Evolutionary conservation across 2,797 vertebrate species (phyloP).

Genomic region (Betta splendens): DNA sequence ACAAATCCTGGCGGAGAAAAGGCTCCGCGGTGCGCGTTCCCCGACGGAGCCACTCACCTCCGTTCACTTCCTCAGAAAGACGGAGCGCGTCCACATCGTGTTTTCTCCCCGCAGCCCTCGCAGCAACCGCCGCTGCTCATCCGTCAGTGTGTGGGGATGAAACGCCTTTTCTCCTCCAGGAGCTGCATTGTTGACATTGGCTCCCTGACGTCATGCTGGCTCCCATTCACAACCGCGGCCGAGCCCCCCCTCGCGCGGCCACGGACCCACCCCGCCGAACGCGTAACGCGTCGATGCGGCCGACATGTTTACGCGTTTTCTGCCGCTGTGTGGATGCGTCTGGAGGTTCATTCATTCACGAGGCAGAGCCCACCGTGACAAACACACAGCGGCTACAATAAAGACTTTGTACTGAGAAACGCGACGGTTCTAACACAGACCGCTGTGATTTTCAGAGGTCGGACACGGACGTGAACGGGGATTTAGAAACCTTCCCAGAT

Average conservation of each 20-base stretch:
- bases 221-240: constrained; percentile 74
- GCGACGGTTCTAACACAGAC: too few relatives aligned
- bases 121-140: constrained; percentile 34
- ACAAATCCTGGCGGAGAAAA: constrained; percentile 28
- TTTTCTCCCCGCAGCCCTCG: constrained; percentile 22
- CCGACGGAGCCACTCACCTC: too few relatives aligned
- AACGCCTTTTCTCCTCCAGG: constrained; percentile 66
- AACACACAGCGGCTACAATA: too few relatives aligned
- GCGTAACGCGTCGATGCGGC: neutral
- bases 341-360: too few relatives aligned
- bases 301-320: neutral
- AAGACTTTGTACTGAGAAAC: too few relatives aligned
- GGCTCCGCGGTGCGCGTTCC: too few relatives aligned
- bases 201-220: constrained; percentile 77
- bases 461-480: too few relatives aligned
- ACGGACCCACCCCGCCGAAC: neutral
- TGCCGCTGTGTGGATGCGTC: too few relatives aligned
- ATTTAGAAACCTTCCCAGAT: too few relatives aligned
- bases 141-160: constrained; percentile 38
- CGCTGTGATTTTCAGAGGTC: too few relatives aligned
- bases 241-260: constrained; percentile 26
- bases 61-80: constrained; percentile 40
- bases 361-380: too few relatives aligned
- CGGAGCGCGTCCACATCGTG: constrained; percentile 61
- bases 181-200: constrained; percentile 83